A percentile compares a stretch with the other conserved stretches of the same genome.
Evolutionary conservation across 2,888 invertebrate genomes (phyloP).

Genomic region (Lobophora halterata): DNA sequence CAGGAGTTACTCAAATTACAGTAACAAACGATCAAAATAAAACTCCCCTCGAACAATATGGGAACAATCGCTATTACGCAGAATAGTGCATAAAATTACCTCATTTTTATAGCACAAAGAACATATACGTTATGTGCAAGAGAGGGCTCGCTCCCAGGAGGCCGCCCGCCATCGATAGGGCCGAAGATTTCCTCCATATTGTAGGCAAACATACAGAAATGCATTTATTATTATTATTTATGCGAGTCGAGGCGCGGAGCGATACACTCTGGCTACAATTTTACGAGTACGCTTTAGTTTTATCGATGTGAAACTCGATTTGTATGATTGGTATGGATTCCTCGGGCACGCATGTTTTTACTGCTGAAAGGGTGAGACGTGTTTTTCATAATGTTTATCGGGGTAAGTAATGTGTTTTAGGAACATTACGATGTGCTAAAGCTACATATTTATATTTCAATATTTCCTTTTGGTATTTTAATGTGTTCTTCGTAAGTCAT

Average conservation of each 20-base stretch:
- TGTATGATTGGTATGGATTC: conserved; percentile 65
- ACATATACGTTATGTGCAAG: conserved; percentile 56
- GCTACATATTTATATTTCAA: conserved; percentile 24
- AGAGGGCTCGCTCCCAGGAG: conserved; percentile 46
- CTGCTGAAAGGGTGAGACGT: conserved; percentile 27
- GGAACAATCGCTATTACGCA: conserved; percentile 36
- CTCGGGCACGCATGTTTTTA: conserved; percentile 33
- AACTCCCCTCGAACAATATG: conserved; percentile 28
- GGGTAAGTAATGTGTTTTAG: conserved; percentile 19
- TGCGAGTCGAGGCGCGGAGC: conserved; percentile 52
- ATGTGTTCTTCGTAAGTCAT: conserved; percentile 13
- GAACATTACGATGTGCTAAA: conserved; percentile 22
- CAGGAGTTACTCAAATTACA: conserved; percentile 5
- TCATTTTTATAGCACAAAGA: conserved; percentile 64
- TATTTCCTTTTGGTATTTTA: conserved; percentile 14
- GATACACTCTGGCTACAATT: conserved; percentile 62
- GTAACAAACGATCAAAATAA: conserved; percentile 22
- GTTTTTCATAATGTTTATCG: conserved; percentile 24
- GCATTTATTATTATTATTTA: conserved; percentile 73
- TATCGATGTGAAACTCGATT: conserved; percentile 67
- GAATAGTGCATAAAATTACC: conserved; percentile 74
- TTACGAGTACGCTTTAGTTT: conserved; percentile 67
- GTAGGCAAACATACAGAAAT: conserved; percentile 51
- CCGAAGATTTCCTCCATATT: conserved; percentile 56
- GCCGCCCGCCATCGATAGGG: conserved; percentile 39